Base-by-base conservation (phyloP, 2,888 invertebrate species). In the Adelognathus sp. region DNA sequence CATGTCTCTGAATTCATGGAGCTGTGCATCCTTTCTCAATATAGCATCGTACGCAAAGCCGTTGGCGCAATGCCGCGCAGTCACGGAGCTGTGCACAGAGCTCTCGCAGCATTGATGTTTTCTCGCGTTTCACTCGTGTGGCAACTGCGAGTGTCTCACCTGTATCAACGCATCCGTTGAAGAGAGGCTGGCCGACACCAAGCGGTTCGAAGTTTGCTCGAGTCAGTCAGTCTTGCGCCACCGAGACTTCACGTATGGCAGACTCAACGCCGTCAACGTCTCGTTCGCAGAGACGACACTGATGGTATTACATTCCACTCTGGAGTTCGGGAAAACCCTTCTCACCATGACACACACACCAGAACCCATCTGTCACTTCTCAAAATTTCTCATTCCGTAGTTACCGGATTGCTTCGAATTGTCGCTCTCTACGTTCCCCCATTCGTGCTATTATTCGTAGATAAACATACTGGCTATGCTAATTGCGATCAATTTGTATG, bases 291-390 rank as follows among this genome's bases (percentile, higher is more conserved):
- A 46, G 44, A 66, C 36, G 33, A n/a, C 27, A 63, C n/a, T 44
- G 61, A 31, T 46, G 31, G 52, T 63, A 75, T 69, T 63, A 75
- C 56, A 76, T 76, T 70, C 39, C 63, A 63, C 76, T 76, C 56
- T 63, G 2, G 39, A 56, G 39, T 63, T 61, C 21, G 27, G 41
- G 69, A 33, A 64, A 44, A 69, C 39, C 70, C 29, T 27, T 54
- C 39, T 11, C 60, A 29, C 18, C 9, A 52, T 33, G 41, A 33
- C 44, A 44, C 54, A 46, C 16, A 56, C 54, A 24, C 24, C 41
- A 18, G 44, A 44, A 16, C 33, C 9, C 54, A 71, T 58, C 64
- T 64, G 44, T 33, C 56, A 46, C 46, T 58, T 73, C 72, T 36
- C 56, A 73, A 64, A 46, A 73, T 73, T 64, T 56, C 33, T 16